These are phyloP conservation scores for Pangasianodon gigas DNA, from an alignment of 2,113 vertebrate genomes.

Conservation along the genomic window DNA sequence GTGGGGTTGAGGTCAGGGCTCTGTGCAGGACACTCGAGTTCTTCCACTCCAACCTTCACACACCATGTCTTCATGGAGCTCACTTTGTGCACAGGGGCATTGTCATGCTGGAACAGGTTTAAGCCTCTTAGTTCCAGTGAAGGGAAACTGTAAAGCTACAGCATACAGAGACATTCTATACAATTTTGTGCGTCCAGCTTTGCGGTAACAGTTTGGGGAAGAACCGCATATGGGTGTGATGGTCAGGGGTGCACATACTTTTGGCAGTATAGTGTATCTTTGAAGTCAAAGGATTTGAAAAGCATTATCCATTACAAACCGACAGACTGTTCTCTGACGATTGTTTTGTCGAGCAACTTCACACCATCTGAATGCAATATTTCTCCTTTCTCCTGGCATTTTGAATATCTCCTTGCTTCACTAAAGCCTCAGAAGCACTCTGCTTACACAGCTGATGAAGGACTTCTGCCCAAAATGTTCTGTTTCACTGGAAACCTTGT, in stretches of 20 bases:
- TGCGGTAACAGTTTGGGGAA: background rate
- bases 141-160: background rate
- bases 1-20: background rate
- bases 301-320: no score
- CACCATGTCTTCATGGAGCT: background rate
- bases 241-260: background rate
- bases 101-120: background rate
- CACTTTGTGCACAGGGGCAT: background rate
- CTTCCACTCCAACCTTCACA: background rate
- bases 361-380: no score
- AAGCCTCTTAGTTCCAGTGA: background rate
- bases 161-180: no score
- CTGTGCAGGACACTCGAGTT: background rate
- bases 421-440: no score
- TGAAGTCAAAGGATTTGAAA: background rate
- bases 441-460: no score
- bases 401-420: no score
- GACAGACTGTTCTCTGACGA: no score
- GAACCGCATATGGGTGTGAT: background rate
- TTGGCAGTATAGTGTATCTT: background rate
- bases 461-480: background rate
- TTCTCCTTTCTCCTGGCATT: no score
- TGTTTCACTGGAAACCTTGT: background rate
- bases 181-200: background rate
- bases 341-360: no score